Evolutionary conservation across 2,888 invertebrate species (phyloP).

Genomic region (Notodromas monacha): DNA sequence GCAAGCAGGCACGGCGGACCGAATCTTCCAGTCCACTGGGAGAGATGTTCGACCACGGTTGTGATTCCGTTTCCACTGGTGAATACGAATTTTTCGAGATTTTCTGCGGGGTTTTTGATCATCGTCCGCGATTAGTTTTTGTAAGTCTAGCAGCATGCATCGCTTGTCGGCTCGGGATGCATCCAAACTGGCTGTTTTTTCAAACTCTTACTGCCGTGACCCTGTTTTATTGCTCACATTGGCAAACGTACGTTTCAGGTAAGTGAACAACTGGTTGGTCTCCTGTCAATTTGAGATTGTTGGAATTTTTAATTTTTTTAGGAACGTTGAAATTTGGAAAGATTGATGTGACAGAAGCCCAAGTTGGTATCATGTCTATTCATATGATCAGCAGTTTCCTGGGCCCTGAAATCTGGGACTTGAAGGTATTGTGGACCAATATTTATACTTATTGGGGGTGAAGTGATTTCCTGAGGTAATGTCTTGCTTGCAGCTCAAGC

Average conservation of each 20-base stretch:
- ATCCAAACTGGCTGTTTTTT: slow-evolving; percentile 78
- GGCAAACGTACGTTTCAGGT: slow-evolving; percentile 96
- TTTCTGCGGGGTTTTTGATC: background rate
- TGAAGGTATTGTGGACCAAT: no score
- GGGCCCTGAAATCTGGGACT: slow-evolving; percentile 21
- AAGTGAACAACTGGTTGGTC: slow-evolving; percentile 12
- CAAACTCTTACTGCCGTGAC: slow-evolving; percentile 78
- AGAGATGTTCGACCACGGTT: slow-evolving; percentile 96
- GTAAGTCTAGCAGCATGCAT: slow-evolving; percentile 84
- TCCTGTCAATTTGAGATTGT: background rate
- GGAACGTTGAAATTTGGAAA: slow-evolving; percentile 55
- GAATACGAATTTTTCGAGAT: slow-evolving; percentile 9
- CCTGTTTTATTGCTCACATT: slow-evolving; percentile 92
- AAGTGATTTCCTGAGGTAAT: no score
- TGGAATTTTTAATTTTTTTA: slow-evolving; percentile 11
- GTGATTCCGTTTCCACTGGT: slow-evolving; percentile 82
- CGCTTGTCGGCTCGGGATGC: slow-evolving; percentile 61
- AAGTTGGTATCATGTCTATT: slow-evolving; percentile 60
- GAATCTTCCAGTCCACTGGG: slow-evolving; percentile 68
- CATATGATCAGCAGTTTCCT: slow-evolving; percentile 55
- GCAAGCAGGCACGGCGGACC: slow-evolving; percentile 88
- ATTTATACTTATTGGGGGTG: no score
- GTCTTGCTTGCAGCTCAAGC: no score
- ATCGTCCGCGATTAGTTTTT: slow-evolving; percentile 27
- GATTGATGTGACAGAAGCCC: slow-evolving; percentile 93